Evolutionary conservation across 2,888 invertebrate species (phyloP).

Genomic region (Anticlea derivata): DNA sequence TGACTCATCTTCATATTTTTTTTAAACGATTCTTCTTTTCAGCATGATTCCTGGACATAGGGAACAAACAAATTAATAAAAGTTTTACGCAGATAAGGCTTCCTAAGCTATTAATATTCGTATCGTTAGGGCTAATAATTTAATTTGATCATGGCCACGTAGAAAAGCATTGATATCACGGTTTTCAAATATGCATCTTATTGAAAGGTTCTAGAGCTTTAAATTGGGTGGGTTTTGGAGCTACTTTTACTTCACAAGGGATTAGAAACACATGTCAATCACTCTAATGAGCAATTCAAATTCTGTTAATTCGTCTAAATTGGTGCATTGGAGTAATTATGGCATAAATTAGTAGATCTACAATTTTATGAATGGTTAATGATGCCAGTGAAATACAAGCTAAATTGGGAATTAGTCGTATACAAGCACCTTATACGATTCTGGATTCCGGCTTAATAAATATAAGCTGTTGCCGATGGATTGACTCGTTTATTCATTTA

Average conservation of each 20-base stretch:
- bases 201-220: constrained; percentile 3
- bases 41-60: too few relatives aligned
- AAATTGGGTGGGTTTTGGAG: not conserved
- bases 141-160: constrained; percentile 64
- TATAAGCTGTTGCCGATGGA: not conserved
- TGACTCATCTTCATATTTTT: too few relatives aligned
- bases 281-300: constrained; percentile 78
- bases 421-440: constrained; percentile 22
- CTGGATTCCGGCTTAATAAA: constrained; percentile 17
- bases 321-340: constrained; percentile 57
- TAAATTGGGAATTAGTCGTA: constrained; percentile 29
- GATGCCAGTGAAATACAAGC: constrained; percentile 34
- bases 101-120: constrained; percentile 21
- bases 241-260: constrained; percentile 41
- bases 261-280: constrained; percentile 74
- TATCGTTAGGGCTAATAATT: constrained; percentile 27
- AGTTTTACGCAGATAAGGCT: too few relatives aligned
- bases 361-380: constrained; percentile 37
- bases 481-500: not conserved
- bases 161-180: not conserved
- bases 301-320: constrained; percentile 71
- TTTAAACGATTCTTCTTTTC: too few relatives aligned
- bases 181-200: constrained; percentile 6
- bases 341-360: constrained; percentile 45
- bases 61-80: too few relatives aligned